phyloP scores from a whole-genome alignment of 2,888 invertebrate species.

The Drosophila greeni region DNA sequence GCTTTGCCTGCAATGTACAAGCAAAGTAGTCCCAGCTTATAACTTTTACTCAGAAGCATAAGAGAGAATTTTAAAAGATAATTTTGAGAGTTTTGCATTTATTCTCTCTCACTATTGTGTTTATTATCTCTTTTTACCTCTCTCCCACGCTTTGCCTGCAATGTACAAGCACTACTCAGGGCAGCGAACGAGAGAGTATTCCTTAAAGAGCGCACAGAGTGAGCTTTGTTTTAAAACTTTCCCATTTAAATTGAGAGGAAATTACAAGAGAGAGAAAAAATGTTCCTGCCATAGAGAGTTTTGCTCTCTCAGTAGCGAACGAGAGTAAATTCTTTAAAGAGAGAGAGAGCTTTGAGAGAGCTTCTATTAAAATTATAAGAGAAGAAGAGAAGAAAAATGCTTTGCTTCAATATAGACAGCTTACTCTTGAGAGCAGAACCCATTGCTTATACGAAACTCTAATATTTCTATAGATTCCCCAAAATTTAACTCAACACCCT shows the following conservation, averaged over 20 bases:
- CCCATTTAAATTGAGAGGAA: background rate
- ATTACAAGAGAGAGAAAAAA: background rate
- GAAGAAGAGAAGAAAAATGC: background rate
- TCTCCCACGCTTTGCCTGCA: no score
- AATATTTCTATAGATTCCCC: background rate
- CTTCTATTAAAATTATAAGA: background rate
- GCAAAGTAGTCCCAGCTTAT: no score
- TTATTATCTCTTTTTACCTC: no score
- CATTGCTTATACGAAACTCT: background rate
- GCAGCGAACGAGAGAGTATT: background rate
- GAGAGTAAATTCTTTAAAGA: background rate
- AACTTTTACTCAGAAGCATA: no score
- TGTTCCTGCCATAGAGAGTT: background rate
- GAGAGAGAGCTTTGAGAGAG: background rate
- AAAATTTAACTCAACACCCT: background rate
- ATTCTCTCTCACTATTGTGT: no score
- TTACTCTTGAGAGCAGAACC: background rate
- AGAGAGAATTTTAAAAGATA: no score
- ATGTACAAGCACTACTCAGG: no score
- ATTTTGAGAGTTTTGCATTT: no score
- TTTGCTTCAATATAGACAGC: background rate
- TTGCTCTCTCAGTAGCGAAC: background rate
- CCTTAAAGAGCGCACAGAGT: rapidly evolving
- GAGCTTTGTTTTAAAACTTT: background rate
- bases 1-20: no score